phyloP scores from a whole-genome alignment of 2,113 vertebrate genomes.

The Hystrix cristata region DNA sequence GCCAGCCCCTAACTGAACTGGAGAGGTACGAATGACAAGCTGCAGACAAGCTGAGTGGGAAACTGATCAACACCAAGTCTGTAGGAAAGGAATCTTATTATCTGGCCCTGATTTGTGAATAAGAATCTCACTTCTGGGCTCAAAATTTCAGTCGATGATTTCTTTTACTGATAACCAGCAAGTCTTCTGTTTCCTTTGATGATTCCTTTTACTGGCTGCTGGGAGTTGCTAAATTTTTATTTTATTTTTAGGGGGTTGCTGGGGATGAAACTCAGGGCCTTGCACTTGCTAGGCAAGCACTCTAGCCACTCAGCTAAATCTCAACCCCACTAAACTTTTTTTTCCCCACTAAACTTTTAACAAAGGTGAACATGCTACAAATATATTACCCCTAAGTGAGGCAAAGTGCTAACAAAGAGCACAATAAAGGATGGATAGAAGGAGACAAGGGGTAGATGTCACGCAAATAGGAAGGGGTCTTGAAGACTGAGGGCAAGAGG shows the following conservation, averaged over 20 bases:
- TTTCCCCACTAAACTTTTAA: not conserved
- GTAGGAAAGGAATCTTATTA: not conserved
- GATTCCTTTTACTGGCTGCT: not conserved
- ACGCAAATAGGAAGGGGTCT: not conserved
- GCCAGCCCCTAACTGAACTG: not conserved
- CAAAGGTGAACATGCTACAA: not conserved
- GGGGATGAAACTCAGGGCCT: too few species aligned
- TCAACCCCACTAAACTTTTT: too few species aligned
- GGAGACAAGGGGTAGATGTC: not conserved
- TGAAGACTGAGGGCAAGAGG: not conserved
- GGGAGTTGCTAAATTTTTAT: not conserved
- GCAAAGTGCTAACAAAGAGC: not conserved
- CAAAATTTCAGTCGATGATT: not conserved
- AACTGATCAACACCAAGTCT: too few species aligned
- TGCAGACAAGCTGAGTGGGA: not conserved
- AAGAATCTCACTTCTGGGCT: not conserved
- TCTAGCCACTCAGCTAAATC: too few species aligned
- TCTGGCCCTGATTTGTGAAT: not conserved
- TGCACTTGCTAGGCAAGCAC: too few species aligned
- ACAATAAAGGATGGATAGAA: not conserved
- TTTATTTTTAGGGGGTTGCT: too few species aligned
- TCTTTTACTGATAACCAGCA: not conserved
- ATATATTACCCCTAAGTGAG: not conserved
- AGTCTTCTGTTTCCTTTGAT: not conserved
- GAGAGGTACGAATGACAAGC: not conserved